Evolutionary conservation across 2,797 vertebrate genomes (phyloP), one percentile per base, ranked within the genome.

Genomic region (Cheracebus regulus): DNA sequence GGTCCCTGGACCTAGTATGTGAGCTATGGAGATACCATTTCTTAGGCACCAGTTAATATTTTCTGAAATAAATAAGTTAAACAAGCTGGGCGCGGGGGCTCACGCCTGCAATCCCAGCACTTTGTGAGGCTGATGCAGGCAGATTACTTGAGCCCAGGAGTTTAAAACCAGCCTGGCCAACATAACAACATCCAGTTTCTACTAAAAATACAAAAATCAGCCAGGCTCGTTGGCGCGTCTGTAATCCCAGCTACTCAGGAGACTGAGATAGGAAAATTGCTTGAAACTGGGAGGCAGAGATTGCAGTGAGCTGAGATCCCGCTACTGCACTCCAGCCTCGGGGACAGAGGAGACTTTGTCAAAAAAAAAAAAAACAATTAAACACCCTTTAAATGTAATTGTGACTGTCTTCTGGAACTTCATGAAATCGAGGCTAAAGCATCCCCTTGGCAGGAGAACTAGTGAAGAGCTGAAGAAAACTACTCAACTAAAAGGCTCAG

Each of bases 211-310:
- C 7, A n/a, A 67, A 67, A n/a, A 67, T n/a, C 17, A 67, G 15
- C 30, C 3, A 17, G 61, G 61, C 7, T 1, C 1, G 7, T 15
- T n/a, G 33, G 33, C 1, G 0, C 4, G 1, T 67, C 61, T 67
- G 61, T n/a, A n/a, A 67, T 67, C 15, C 15, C 33, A 67, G 64
- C 64, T 67, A 19, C 33, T 67, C 3, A n/a, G 64, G 33, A 17
- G 64, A 4, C 15, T 67, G 64, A 67, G 33, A 7, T 33, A 67
- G 64, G 33, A 67, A 17, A 67, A 67, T 67, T 19, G 33, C 15
- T 67, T n/a, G 33, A 67, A 67, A 67, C 7, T n/a, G 33, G 33
- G 30, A 67, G 61, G 61, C 17, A 8, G 61, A 67, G 15, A 19
- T 67, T 67, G 64, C 61, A 67, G 4, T n/a, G 64, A 19, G 15